Conservation (phyloP, 2,888 invertebrate species). For the Eupithecia pulchellata region DNA sequence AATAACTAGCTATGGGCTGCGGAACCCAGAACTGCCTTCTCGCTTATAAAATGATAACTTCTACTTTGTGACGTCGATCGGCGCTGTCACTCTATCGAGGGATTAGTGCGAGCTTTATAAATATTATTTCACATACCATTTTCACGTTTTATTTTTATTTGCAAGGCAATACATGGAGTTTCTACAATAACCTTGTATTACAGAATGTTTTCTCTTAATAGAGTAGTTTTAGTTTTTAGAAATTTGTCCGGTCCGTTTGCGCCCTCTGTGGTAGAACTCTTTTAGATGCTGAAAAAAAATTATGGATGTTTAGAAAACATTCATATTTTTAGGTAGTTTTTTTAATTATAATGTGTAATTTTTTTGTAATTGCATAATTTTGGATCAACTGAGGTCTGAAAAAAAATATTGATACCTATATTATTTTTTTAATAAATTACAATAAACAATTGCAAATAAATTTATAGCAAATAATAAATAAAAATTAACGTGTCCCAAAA, state of each 20-base stretch:
- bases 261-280: not conserved
- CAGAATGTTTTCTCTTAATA: not conserved
- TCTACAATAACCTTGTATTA: not conserved
- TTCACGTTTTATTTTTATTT: not conserved
- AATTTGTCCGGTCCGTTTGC: not conserved
- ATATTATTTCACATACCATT: not conserved
- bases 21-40: not conserved
- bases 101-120: constrained; percentile 49
- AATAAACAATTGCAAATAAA: too few species aligned
- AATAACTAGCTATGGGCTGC: too few species aligned
- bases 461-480: too few species aligned
- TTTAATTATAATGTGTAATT: too few species aligned
- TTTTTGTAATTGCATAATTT: too few species aligned
- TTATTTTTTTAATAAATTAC: too few species aligned
- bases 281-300: not conserved
- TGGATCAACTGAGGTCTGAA: too few species aligned
- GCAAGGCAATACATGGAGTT: not conserved
- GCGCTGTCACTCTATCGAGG: constrained; percentile 55
- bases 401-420: too few species aligned
- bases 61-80: constrained; percentile 57
- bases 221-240: not conserved
- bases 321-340: not conserved
- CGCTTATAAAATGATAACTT: constrained; percentile 53
- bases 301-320: not conserved
- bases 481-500: not conserved